A percentile compares a stretch with the other conserved stretches of the same genome.
Evolutionary conservation across 2,113 vertebrate species (phyloP).

Genomic region (Campylomormyrus tamandua): DNA sequence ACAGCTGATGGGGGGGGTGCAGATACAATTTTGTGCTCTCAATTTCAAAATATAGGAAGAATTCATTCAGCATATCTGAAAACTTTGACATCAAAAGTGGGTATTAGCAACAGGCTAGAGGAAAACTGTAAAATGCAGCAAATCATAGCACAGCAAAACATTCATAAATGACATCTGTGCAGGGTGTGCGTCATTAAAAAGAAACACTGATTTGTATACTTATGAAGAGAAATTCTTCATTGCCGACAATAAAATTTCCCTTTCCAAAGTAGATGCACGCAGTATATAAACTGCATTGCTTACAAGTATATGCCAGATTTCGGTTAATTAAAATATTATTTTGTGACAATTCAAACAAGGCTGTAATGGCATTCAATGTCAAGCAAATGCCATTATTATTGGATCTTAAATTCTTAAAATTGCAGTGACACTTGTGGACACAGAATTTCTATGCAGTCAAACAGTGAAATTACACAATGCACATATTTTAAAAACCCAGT

Average conservation of each 20-base stretch:
- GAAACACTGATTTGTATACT: not conserved
- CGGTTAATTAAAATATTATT: not conserved
- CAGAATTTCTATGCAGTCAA: not conserved
- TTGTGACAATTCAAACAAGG: not conserved
- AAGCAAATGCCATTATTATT: not conserved
- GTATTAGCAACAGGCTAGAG: not conserved
- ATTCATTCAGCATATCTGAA: not conserved
- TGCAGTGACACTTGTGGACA: not conserved
- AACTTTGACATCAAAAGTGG: not conserved
- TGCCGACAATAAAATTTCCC: not conserved
- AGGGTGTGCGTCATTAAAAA: not conserved
- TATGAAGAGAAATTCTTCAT: not conserved
- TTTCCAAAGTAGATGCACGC: not conserved
- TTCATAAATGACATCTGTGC: not conserved
- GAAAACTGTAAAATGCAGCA: not conserved
- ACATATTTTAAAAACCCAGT: not conserved
- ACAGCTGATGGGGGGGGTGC: not conserved
- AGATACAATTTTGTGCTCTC: not conserved
- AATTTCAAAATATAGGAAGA: not conserved
- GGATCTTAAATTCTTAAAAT: not conserved
- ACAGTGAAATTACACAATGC: not conserved
- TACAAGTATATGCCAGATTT: not conserved
- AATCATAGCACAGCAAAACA: not conserved
- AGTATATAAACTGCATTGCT: not conserved
- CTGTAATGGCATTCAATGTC: not conserved